These are phyloP conservation scores for Ceyx melanurus DNA, from an alignment of 2,113 vertebrate genomes.

Conservation along the genomic window DNA sequence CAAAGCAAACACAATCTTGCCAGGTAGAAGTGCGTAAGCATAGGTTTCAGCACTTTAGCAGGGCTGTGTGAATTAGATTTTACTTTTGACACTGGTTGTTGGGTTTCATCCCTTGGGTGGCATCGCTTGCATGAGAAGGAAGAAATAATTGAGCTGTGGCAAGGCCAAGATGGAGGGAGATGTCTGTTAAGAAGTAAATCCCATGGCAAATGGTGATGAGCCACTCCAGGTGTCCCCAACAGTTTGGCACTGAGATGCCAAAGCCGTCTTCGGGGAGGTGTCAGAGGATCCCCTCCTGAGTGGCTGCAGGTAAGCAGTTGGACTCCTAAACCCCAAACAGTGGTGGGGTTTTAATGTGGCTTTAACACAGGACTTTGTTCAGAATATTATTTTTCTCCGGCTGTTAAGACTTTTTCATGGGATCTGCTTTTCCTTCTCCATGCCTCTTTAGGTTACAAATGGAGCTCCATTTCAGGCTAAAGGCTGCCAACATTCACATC, in stretches of 20 bases:
- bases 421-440: neutral
- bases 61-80: neutral
- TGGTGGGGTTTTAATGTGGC: neutral
- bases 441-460: neutral
- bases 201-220: fast-evolving
- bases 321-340: fast-evolving
- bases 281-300: neutral
- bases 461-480: neutral
- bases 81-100: neutral
- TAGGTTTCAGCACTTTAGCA: fast-evolving
- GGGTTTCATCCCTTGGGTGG: neutral
- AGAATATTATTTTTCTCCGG: neutral
- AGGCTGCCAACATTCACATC: neutral
- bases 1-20: neutral
- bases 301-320: neutral
- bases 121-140: fast-evolving
- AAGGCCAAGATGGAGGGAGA: neutral
- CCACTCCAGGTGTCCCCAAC: fast-evolving
- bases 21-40: neutral
- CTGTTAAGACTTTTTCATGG: neutral
- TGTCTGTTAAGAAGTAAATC: neutral
- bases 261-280: fast-evolving
- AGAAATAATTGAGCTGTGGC: neutral
- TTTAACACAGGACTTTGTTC: neutral
- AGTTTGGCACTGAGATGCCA: fast-evolving